Evolutionary conservation across 2,888 invertebrate species (phyloP).

Genomic region (Hipparchia semele): DNA sequence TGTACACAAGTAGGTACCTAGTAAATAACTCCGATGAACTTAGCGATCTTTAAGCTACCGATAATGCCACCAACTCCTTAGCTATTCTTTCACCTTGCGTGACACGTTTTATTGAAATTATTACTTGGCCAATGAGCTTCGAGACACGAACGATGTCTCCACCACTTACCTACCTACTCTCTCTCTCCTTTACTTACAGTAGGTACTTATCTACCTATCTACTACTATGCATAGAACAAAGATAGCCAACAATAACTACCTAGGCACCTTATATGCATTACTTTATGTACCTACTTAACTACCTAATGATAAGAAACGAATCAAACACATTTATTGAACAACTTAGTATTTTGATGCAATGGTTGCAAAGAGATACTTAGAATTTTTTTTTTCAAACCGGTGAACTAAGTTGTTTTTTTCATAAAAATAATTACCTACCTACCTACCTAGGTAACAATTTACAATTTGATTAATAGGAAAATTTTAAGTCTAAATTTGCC

Average conservation of each 20-base stretch:
- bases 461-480: not conserved
- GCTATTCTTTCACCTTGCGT: constrained; percentile 42
- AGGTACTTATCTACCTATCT: not conserved
- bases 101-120: constrained; percentile 42
- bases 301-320: constrained; percentile 10
- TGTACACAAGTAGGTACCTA: no score
- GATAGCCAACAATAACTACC: not conserved
- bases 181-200: constrained; percentile 21
- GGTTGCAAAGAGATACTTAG: not conserved
- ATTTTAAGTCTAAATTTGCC: not conserved
- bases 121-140: constrained; percentile 39
- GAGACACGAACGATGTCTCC: constrained; percentile 34
- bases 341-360: not conserved
- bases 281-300: not conserved
- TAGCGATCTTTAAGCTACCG: not conserved
- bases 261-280: not conserved
- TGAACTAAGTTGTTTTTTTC: no score
- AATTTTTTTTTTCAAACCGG: no score
- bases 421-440: not conserved
- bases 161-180: constrained; percentile 12
- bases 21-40: no score
- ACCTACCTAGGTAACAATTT: not conserved
- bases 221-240: constrained; percentile 1
- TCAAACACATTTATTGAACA: constrained; percentile 15
- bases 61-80: constrained; percentile 6